These are phyloP conservation scores for Candoia aspera DNA, from an alignment of 2,113 vertebrate species.

Conservation along the genomic window DNA sequence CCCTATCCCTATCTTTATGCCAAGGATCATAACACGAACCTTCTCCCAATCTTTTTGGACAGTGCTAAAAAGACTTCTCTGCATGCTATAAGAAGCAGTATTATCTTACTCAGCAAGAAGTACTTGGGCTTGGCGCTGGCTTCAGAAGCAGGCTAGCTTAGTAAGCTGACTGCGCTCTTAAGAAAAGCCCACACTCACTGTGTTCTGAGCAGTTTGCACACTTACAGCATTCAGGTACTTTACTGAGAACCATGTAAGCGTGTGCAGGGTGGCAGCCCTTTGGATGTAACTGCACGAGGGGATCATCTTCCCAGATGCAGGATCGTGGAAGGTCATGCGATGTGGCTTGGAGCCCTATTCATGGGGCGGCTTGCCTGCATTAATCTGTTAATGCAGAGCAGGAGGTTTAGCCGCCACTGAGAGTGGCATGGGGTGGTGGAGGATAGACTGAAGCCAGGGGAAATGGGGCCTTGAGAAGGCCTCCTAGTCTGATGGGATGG, in stretches of 20 bases:
- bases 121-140: background rate
- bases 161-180: background rate
- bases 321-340: background rate
- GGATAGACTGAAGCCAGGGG: background rate
- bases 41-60: background rate
- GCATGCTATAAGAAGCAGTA: background rate
- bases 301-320: background rate
- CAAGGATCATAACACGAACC: background rate
- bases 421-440: background rate
- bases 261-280: background rate
- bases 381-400: conserved; percentile 10
- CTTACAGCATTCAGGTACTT: background rate
- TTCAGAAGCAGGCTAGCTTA: background rate
- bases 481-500: background rate
- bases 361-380: background rate
- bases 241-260: background rate
- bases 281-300: fast-evolving
- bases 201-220: background rate
- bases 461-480: background rate
- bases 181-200: background rate
- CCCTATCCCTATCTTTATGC: background rate
- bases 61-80: background rate
- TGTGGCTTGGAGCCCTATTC: background rate
- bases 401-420: background rate
- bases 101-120: background rate